Evolutionary conservation across 2,113 vertebrate genomes (phyloP).

Genomic region (Muntiacus reevesi): DNA sequence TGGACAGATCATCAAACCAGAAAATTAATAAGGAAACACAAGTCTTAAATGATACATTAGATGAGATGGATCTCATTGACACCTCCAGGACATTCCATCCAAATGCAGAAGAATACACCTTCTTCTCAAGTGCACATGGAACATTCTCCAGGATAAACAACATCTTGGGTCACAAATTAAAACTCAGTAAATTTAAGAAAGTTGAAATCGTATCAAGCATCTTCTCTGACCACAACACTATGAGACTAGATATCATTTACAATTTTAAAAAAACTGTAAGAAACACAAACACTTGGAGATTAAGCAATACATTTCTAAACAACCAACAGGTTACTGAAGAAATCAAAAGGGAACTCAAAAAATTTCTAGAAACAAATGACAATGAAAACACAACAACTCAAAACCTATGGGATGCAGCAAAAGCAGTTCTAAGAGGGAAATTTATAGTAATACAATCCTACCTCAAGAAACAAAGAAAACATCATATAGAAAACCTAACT

Average conservation of each 20-base stretch:
- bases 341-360: not conserved
- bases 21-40: not conserved
- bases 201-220: not conserved
- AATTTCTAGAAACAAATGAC: not conserved
- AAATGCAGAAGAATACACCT: not conserved
- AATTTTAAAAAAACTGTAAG: not conserved
- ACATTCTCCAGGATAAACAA: not conserved
- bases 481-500: not conserved
- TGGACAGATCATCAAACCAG: not conserved
- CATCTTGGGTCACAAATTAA: not conserved
- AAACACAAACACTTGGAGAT: not conserved
- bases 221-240: not conserved
- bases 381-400: not conserved
- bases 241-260: not conserved
- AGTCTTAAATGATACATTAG: not conserved
- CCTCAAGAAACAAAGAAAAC: not conserved
- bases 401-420: not conserved
- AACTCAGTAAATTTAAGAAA: not conserved
- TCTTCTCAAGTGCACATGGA: not conserved
- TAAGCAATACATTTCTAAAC: not conserved
- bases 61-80: not conserved
- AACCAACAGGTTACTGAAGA: not conserved
- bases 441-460: not conserved
- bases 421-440: not conserved
- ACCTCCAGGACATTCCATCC: not conserved